Percentiles rank a stretch among this genome's conserved stretches.
Evolutionary conservation across 2,888 invertebrate species (phyloP).

Genomic region (Rhyacophila evoluta): DNA sequence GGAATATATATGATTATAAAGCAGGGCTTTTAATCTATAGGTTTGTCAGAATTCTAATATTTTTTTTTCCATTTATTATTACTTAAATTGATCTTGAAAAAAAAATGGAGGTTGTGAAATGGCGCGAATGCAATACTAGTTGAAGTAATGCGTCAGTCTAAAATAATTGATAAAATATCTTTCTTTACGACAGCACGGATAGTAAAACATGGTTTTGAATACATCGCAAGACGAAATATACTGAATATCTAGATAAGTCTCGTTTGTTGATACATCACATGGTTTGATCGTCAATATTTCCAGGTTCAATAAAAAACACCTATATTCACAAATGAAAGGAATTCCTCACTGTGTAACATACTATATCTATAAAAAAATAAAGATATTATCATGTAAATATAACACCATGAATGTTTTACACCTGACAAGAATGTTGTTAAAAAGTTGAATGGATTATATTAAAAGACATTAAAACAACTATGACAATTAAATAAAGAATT

Average conservation of each 20-base stretch:
- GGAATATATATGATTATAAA: background rate
- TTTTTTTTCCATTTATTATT: background rate
- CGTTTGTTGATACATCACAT: slow-evolving; percentile 38
- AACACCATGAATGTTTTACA: slow-evolving; percentile 49
- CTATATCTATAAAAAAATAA: slow-evolving; percentile 45
- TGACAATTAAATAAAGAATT: slow-evolving; percentile 30
- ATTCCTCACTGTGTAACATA: slow-evolving; percentile 38
- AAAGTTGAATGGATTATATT: slow-evolving; percentile 45
- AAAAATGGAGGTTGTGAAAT: slow-evolving; percentile 36
- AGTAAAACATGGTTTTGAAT: slow-evolving; percentile 28
- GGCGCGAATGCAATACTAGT: slow-evolving; percentile 33
- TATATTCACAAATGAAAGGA: slow-evolving; percentile 31
- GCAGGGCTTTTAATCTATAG: slow-evolving; percentile 20
- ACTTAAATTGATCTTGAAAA: background rate
- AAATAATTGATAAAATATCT: slow-evolving; percentile 1
- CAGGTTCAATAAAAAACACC: slow-evolving; percentile 37
- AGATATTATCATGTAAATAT: slow-evolving; percentile 49
- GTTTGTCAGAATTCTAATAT: background rate
- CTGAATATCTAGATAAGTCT: slow-evolving; percentile 35
- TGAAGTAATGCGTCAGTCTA: slow-evolving; percentile 29
- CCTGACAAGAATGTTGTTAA: slow-evolving; percentile 46
- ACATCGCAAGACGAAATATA: slow-evolving; percentile 20
- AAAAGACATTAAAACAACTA: slow-evolving; percentile 42
- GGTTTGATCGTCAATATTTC: slow-evolving; percentile 35
- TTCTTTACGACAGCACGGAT: slow-evolving; percentile 18